These are phyloP conservation scores for Ischnus inquisitorius DNA, from an alignment of 2,888 invertebrate species.

Conservation along the genomic window DNA sequence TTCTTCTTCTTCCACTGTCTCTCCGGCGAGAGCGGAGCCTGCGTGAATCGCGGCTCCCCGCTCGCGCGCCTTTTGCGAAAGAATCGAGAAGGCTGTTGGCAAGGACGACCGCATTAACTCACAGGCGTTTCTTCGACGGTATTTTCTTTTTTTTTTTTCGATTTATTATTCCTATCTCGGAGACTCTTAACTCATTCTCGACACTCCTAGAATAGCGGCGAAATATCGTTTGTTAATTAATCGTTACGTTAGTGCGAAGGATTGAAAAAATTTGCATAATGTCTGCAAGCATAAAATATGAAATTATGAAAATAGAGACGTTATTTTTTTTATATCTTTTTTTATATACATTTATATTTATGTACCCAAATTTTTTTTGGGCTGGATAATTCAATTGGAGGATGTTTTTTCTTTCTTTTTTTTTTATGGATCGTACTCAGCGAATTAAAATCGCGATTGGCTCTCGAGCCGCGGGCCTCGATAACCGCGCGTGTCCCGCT, in stretches of 20 bases:
- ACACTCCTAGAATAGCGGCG: slow-evolving; percentile 37
- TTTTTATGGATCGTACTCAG: background rate
- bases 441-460: background rate
- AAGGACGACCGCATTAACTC: slow-evolving; percentile 72
- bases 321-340: no score
- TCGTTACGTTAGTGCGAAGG: slow-evolving; percentile 5
- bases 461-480: background rate
- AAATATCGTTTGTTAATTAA: slow-evolving; percentile 26
- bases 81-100: slow-evolving; percentile 68
- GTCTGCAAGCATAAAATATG: no score
- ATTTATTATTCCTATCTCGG: slow-evolving; percentile 17
- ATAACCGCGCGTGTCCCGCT: slow-evolving; percentile 5
- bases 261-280: background rate
- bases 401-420: background rate
- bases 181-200: slow-evolving; percentile 52
- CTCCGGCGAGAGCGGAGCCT: slow-evolving; percentile 4
- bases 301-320: no score
- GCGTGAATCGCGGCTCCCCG: background rate
- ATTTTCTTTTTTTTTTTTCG: slow-evolving; percentile 29
- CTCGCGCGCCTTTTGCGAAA: slow-evolving; percentile 31
- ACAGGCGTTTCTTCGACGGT: slow-evolving; percentile 41
- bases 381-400: slow-evolving; percentile 2
- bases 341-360: background rate
- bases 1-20: slow-evolving; percentile 18
- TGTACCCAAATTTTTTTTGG: background rate